Base-by-base conservation (phyloP, 2,797 vertebrate genomes). In the Lepus townsendii region DNA sequence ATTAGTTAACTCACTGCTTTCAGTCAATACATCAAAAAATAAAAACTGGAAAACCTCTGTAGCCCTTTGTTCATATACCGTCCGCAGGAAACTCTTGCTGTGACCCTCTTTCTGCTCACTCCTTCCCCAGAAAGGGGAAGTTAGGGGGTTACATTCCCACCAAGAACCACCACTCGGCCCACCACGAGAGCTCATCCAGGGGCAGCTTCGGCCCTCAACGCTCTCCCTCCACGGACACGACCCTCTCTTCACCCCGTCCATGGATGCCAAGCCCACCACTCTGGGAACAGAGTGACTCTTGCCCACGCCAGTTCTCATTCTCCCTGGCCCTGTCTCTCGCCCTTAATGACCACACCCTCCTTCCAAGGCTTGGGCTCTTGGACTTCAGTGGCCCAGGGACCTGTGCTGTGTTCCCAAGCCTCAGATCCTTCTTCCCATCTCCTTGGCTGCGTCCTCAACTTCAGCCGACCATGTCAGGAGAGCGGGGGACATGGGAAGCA, bases 31-130 rank as follows among this genome's bases (percentile, higher is more conserved):
- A 19, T 54, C 27, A 82, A 47, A 85, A 71, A 88, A 91, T 90
- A 90, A 96, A 94, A 78, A 52, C 63, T 1, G 63, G 54, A 94
- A 90, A 72, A 63, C 20, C 20, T 88, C 22, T 42, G 30, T 5
- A 62, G 79, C 20, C 73, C 75, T 93, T 57, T 78, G 83, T 60
- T 54, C 65, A 79, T 30, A 57, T 19, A 66, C 60, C 7, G 14
- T 54, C 32, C 62, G 24, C 73, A 73, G 22, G 63, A 57, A 62
- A 76, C 22, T 86, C n/a, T 60, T 47, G 24, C 54, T 76, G 75
- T 60, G 30, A 92, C 50, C 75, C 50, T 47, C 30, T n/a, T 89
- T 66, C 35, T 89, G 72, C 71, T 72, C 20, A 80, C 30, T 77
- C 7, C 30, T 27, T 80, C 83, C 76, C 77, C 65, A 86, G 20